Base-by-base conservation (phyloP, 2,113 vertebrate genomes). In the Hemicordylus capensis region DNA sequence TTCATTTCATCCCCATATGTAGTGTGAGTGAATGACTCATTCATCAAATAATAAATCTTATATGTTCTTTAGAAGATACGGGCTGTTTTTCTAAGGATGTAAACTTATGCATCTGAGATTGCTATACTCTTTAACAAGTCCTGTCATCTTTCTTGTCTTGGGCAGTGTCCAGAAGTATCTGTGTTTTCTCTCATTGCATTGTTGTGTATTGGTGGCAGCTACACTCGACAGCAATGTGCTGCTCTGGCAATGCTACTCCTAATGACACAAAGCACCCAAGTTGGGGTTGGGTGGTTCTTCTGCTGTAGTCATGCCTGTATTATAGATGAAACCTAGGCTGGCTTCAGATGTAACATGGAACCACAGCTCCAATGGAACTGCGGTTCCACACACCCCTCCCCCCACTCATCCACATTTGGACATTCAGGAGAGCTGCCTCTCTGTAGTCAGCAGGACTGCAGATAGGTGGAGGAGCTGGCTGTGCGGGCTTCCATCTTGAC, bases 121-220 rank as follows among this genome's bases (percentile, higher is more conserved):
- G n/a, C 34, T 84, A 4, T 37, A 31, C n/a, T 24, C 28, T 24
- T 63, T 75, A 69, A 44, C 2, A 46, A 42, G 61, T n/a, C 1
- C 1, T 2, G 20, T 28, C 3, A 76, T 10, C 15, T 17, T 73
- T 37, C 51, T 51, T 0, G 0, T n/a, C 26, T 31, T 0, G 0
- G 59, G 56, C 58, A 77, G 56, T 39, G 26, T 31, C 6, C 1
- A 15, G n/a, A 3, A 20, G 48, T 28, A 0, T 0, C 4, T 0
- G 0, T 42, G 37, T 42, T 24, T 51, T 58, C 39, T 64, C 34
- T 75, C 70, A 75, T 26, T 20, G 8, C n/a, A 54, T 51, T 34
- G 10, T 66, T 51, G 19, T 14, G 44, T 48, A 39, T n/a, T 54
- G 24, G 22, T 3, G 31, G 54, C 39, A 26, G 42, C 3, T 42